Conservation (phyloP, 2,888 invertebrate species). For the Lamellibrachia satsuma region DNA sequence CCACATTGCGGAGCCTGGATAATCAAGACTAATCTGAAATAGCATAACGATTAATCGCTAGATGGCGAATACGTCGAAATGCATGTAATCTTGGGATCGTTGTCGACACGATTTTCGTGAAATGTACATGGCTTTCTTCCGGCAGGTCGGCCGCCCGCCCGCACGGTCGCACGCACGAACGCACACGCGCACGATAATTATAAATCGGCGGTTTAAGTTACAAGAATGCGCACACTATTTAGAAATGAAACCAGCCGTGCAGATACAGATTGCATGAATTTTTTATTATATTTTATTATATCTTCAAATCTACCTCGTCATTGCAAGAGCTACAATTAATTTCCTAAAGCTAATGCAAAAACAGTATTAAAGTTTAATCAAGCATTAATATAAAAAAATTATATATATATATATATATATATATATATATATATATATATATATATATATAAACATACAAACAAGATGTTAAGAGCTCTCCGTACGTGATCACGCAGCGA, state of each 20-base stretch:
- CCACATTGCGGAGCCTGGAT: too few relatives aligned
- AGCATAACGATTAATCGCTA: too few relatives aligned
- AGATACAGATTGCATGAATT: neutral
- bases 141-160: too few relatives aligned
- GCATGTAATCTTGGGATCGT: too few relatives aligned
- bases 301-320: neutral
- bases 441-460: neutral
- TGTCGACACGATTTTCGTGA: too few relatives aligned
- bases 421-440: neutral
- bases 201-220: too few relatives aligned
- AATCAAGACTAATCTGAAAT: too few relatives aligned
- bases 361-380: neutral
- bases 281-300: neutral
- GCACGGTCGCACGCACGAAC: too few relatives aligned
- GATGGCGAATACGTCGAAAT: too few relatives aligned
- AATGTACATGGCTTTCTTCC: too few relatives aligned
- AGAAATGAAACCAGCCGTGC: neutral
- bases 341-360: neutral
- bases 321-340: neutral
- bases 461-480: neutral
- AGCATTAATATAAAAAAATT: neutral
- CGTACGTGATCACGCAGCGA: neutral
- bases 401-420: too few relatives aligned
- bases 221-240: neutral
- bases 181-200: too few relatives aligned